Percentiles rank a stretch among this genome's conserved stretches.
These are phyloP conservation scores for Hedya salicella DNA, from an alignment of 2,888 invertebrate species.

Conservation along the genomic window DNA sequence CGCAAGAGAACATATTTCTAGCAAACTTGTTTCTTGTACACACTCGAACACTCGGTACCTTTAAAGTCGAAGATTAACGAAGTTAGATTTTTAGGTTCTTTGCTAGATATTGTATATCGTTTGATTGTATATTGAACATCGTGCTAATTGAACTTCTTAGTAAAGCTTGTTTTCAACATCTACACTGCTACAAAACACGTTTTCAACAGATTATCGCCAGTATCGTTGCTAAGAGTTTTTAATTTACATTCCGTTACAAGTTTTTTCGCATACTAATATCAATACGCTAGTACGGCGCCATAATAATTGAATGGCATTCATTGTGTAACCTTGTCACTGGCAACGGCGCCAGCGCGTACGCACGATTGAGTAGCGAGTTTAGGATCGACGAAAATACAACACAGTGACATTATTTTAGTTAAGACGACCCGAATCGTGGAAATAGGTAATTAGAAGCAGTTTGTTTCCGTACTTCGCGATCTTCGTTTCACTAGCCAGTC, in stretches of 20 bases:
- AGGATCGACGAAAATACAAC: slow-evolving; percentile 52
- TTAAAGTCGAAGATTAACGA: slow-evolving; percentile 1
- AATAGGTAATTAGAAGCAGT: slow-evolving; percentile 33
- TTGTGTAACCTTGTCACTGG: slow-evolving; percentile 60
- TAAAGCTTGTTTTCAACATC: too few species aligned
- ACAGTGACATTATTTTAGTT: slow-evolving; percentile 44
- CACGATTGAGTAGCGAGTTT: slow-evolving; percentile 60
- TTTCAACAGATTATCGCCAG: background rate
- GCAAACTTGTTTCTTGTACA: slow-evolving; percentile 3
- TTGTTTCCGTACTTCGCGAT: slow-evolving; percentile 20
- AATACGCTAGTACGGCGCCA: slow-evolving; percentile 3
- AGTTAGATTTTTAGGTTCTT: slow-evolving; percentile 16
- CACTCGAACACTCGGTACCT: background rate
- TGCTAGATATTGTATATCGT: too few species aligned
- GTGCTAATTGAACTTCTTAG: background rate
- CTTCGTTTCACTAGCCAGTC: background rate
- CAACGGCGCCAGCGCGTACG: slow-evolving; percentile 57
- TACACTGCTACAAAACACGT: background rate
- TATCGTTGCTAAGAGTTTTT: background rate
- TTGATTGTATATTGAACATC: too few species aligned
- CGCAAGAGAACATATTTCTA: background rate
- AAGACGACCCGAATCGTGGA: slow-evolving; percentile 32
- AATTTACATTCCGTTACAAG: background rate
- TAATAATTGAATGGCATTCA: slow-evolving; percentile 54
- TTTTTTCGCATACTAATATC: slow-evolving; percentile 5